These are phyloP conservation scores for Orius insidiosus DNA, from an alignment of 1,140 invertebrate species.

Conservation along the genomic window DNA sequence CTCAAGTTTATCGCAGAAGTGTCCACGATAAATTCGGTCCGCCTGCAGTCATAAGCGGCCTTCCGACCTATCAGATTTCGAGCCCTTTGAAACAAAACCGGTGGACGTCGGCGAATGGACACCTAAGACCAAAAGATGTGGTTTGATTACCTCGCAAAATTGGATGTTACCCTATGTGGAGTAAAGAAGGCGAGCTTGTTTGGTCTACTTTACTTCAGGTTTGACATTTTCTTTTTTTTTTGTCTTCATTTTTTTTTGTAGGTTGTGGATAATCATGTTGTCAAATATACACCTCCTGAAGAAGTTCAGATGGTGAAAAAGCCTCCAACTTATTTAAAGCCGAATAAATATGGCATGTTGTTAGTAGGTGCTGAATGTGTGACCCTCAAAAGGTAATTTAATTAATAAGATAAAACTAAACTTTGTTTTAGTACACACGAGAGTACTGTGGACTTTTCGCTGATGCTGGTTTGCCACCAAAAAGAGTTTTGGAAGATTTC, in stretches of 20 bases:
- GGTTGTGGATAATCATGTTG: slow-evolving; percentile 90
- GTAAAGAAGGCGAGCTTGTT: slow-evolving; percentile 64
- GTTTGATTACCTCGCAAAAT: slow-evolving; percentile 86
- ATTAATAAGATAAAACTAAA: not conserved
- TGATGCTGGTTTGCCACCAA: slow-evolving; percentile 75
- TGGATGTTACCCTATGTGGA: slow-evolving; percentile 83
- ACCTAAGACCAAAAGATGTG: slow-evolving; percentile 44
- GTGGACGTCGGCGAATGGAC: slow-evolving; percentile 40
- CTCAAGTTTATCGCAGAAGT: slow-evolving; percentile 65
- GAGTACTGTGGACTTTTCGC: slow-evolving; percentile 78
- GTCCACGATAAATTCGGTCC: slow-evolving; percentile 42
- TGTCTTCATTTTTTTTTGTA: slow-evolving; percentile 29
- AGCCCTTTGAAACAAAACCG: slow-evolving; percentile 38
- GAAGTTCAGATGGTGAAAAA: slow-evolving; percentile 41
- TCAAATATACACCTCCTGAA: slow-evolving; percentile 77
- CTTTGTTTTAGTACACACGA: slow-evolving; percentile 51
- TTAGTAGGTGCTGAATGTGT: slow-evolving; percentile 76
- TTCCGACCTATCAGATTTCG: slow-evolving; percentile 27
- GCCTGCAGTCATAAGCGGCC: slow-evolving; percentile 26
- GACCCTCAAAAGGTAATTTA: slow-evolving; percentile 52
- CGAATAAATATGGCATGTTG: slow-evolving; percentile 44
- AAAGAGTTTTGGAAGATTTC: slow-evolving; percentile 68
- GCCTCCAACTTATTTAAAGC: slow-evolving; percentile 24
- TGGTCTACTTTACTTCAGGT: slow-evolving; percentile 73
- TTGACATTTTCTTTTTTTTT: no score